Evolutionary conservation across 2,888 invertebrate genomes (phyloP).

Genomic region (Dynastes maya): DNA sequence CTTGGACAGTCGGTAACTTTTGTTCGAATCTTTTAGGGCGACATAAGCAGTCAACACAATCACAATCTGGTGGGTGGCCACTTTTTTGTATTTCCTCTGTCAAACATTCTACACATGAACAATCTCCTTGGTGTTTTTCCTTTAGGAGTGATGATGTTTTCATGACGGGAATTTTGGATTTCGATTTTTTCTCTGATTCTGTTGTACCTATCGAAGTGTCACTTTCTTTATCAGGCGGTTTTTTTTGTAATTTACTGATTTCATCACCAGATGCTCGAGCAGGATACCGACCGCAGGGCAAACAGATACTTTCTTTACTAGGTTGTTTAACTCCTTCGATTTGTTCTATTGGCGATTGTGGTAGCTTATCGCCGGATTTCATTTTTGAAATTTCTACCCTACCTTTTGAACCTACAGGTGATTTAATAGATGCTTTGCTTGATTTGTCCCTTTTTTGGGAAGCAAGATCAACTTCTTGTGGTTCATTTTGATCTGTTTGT

Average conservation of each 20-base stretch:
- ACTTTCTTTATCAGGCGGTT: conserved; percentile 39
- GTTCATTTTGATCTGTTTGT: background rate
- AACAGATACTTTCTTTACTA: conserved; percentile 27
- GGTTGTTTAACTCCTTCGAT: background rate
- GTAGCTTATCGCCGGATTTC: conserved; percentile 18
- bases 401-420: background rate
- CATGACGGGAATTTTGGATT: conserved; percentile 42
- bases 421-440: background rate
- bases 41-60: conserved; percentile 55
- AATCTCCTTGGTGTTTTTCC: conserved; percentile 47
- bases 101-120: conserved; percentile 50
- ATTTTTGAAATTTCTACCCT: background rate
- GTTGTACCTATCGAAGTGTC: conserved; percentile 15
- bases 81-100: conserved; percentile 38
- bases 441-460: background rate
- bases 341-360: background rate
- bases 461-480: background rate
- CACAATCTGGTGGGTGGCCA: conserved; percentile 54
- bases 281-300: conserved; percentile 16
- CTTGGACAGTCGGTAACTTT: conserved; percentile 10
- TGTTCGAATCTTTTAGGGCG: conserved; percentile 49
- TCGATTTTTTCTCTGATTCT: conserved; percentile 25
- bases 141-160: conserved; percentile 26
- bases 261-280: conserved; percentile 28
- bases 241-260: conserved; percentile 22